These are phyloP conservation scores for Catharus ustulatus DNA, from an alignment of 2,797 vertebrate genomes.

Conservation along the genomic window DNA sequence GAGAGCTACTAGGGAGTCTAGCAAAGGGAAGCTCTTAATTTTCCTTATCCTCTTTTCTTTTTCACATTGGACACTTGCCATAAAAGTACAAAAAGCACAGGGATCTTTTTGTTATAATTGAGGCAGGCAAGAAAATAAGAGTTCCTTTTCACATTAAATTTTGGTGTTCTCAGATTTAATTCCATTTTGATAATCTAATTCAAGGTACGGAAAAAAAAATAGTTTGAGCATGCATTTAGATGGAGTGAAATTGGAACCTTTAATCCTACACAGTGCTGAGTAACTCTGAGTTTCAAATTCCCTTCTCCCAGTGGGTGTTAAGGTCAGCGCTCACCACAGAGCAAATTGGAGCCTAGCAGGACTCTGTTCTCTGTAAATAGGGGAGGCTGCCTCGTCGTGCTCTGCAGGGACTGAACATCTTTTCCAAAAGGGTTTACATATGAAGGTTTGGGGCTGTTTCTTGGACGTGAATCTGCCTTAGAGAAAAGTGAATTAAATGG, in stretches of 20 bases:
- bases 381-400: neutral
- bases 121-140: slow-evolving; percentile 18
- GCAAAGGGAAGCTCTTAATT: slow-evolving; percentile 50
- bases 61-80: neutral
- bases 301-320: neutral
- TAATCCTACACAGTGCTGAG: neutral
- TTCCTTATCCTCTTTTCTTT: slow-evolving; percentile 16
- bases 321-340: neutral
- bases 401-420: neutral
- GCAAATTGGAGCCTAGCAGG: neutral
- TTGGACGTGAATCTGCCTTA: neutral
- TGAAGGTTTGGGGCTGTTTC: neutral
- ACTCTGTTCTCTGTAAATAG: slow-evolving; percentile 6
- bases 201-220: neutral
- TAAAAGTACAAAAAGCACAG: neutral
- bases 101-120: neutral
- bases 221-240: neutral
- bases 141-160: neutral
- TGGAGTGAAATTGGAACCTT: neutral
- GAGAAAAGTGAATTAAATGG: neutral
- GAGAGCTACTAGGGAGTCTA: neutral
- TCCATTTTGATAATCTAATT: slow-evolving; percentile 27
- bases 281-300: neutral
- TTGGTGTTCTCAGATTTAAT: neutral
- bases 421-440: neutral